Conservation (phyloP, 2,113 vertebrate genomes). For the Athene noctua region DNA sequence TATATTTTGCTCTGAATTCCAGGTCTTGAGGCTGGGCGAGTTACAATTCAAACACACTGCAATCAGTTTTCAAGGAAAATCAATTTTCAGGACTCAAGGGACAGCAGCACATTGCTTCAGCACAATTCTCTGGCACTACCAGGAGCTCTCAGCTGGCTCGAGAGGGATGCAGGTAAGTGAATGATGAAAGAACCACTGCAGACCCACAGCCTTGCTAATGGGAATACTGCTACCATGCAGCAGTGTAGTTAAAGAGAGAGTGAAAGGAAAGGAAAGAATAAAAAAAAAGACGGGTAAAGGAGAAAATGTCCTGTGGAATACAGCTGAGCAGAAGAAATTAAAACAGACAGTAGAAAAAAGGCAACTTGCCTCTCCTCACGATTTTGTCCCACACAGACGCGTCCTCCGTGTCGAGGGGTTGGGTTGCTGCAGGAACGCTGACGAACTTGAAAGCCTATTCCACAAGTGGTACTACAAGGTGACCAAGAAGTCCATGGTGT, state of each 20-base stretch:
- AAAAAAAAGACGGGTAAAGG: neutral
- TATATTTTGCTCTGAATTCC: neutral
- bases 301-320: neutral
- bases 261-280: neutral
- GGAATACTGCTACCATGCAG: neutral
- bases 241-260: neutral
- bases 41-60: neutral
- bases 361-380: slow-evolving; percentile 87
- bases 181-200: neutral
- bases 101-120: neutral
- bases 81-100: slow-evolving; percentile 6
- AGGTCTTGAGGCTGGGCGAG: neutral
- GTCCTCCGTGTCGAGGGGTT: slow-evolving; percentile 90
- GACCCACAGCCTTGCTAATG: neutral
- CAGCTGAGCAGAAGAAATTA: neutral
- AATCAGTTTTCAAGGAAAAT: slow-evolving; percentile 6
- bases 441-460: slow-evolving; percentile 96
- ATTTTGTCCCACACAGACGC: slow-evolving; percentile 97
- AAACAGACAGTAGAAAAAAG: neutral
- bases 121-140: neutral
- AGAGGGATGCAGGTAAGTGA: neutral
- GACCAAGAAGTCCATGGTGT: slow-evolving; percentile 97
- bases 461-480: slow-evolving; percentile 94
- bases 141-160: neutral
- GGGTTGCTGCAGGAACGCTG: slow-evolving; percentile 97